A percentile compares a stretch with the other conserved stretches of the same genome.
Conservation (phyloP, 2,113 vertebrate species). For the Percina caprodes region DNA sequence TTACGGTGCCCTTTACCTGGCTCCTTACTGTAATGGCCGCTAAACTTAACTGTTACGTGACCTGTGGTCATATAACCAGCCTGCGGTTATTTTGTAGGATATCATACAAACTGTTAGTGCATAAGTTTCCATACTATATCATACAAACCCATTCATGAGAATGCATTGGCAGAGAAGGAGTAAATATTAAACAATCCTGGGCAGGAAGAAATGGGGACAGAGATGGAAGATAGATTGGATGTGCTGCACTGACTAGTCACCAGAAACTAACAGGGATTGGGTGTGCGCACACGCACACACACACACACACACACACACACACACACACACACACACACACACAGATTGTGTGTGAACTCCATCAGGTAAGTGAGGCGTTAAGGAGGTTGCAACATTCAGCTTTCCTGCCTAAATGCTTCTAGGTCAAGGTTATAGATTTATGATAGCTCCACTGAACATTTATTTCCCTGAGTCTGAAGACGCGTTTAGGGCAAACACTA, state of each 20-base stretch:
- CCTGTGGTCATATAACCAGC: no score
- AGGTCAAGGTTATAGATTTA: constrained; percentile 36
- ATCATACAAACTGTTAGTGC: no score
- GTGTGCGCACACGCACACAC: not conserved
- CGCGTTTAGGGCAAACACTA: not conserved
- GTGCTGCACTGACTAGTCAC: constrained; percentile 15
- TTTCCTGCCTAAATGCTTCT: constrained; percentile 14
- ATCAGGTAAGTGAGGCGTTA: constrained; percentile 26
- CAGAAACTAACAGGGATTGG: constrained; percentile 2
- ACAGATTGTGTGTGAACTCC: constrained; percentile 6
- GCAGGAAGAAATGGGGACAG: constrained; percentile 15
- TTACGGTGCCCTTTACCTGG: no score
- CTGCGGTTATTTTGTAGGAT: no score
- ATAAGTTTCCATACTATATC: no score
- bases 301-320: constrained; percentile 5
- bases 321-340: constrained; percentile 11
- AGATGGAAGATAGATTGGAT: constrained; percentile 29
- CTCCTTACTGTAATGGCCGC: no score
- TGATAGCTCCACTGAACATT: constrained; percentile 18
- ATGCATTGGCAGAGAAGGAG: no score
- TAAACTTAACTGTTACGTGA: no score
- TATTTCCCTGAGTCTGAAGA: not conserved
- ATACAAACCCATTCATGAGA: no score
- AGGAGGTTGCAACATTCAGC: constrained; percentile 20
- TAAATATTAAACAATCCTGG: constrained; percentile 17